Conservation (phyloP, 2,888 invertebrate species). For the Sarcophaga rosellei region DNA sequence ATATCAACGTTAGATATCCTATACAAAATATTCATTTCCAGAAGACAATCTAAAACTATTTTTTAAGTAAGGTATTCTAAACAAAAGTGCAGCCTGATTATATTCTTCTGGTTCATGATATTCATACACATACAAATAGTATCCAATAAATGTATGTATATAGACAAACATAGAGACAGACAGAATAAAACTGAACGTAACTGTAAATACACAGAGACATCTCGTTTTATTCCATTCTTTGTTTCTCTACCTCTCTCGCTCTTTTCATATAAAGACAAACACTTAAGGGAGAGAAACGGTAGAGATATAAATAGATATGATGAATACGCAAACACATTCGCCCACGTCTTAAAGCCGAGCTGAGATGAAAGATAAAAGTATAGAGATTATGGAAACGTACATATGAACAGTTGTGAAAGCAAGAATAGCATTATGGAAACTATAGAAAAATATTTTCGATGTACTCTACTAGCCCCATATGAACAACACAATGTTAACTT, state of each 20-base stretch:
- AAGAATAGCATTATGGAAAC: not conserved
- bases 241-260: not conserved
- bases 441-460: too few species aligned
- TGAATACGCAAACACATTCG: not conserved
- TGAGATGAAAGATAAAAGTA: conserved; percentile 31
- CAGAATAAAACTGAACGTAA: not conserved
- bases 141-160: too few species aligned
- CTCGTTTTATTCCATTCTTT: too few species aligned
- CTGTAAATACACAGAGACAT: not conserved
- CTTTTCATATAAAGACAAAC: not conserved
- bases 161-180: not conserved
- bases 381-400: conserved; percentile 10
- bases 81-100: too few species aligned
- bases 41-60: too few species aligned
- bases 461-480: too few species aligned
- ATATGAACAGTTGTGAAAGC: not conserved
- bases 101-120: too few species aligned
- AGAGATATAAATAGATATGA: not conserved
- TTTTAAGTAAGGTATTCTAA: too few species aligned
- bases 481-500: too few species aligned
- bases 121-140: not conserved
- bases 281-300: not conserved
- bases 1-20: too few species aligned
- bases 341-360: not conserved
- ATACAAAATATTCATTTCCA: too few species aligned